A percentile compares a stretch with the other conserved stretches of the same genome.
Conservation (phyloP, 2,797 vertebrate genomes). For the Poeciliopsis infans region DNA sequence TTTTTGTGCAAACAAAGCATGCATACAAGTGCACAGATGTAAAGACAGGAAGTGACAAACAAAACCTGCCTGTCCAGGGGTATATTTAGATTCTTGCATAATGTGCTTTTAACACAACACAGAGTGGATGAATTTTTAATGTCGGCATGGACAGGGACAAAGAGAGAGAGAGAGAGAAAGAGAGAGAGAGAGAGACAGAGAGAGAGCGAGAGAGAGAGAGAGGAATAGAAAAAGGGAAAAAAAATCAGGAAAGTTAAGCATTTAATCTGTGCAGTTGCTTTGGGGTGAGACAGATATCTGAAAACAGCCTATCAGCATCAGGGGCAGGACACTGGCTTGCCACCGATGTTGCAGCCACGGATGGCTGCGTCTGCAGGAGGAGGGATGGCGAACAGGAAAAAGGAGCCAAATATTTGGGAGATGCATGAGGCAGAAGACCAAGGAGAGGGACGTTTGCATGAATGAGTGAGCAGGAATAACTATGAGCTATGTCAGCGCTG, state of each 20-base stretch:
- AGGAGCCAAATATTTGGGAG: constrained; percentile 38
- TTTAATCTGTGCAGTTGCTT: constrained; percentile 78
- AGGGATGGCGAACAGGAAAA: constrained; percentile 36
- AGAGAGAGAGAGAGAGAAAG: constrained; percentile 31
- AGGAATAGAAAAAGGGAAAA: constrained; percentile 20
- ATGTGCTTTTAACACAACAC: constrained; percentile 82
- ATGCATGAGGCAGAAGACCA: constrained; percentile 50
- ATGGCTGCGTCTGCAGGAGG: constrained; percentile 54
- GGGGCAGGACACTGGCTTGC: constrained; percentile 41
- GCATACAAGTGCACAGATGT: constrained; percentile 44
- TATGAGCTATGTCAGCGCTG: constrained; percentile 57
- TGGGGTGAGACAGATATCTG: constrained; percentile 63
- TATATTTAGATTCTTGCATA: constrained; percentile 83
- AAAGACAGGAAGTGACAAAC: constrained; percentile 64
- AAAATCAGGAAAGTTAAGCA: constrained; percentile 77
- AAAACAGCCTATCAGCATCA: constrained; percentile 61
- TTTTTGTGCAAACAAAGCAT: constrained; percentile 26
- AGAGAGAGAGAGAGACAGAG: constrained; percentile 34
- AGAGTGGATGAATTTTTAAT: constrained; percentile 83
- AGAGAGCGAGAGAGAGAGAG: constrained; percentile 35
- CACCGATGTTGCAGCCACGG: constrained; percentile 56
- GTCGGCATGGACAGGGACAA: constrained; percentile 46
- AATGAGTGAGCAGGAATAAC: constrained; percentile 76
- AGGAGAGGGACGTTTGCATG: constrained; percentile 62
- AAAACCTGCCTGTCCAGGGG: constrained; percentile 61